phyloP scores from a whole-genome alignment of 2,888 invertebrate genomes.

The Callyntrura sp. region DNA sequence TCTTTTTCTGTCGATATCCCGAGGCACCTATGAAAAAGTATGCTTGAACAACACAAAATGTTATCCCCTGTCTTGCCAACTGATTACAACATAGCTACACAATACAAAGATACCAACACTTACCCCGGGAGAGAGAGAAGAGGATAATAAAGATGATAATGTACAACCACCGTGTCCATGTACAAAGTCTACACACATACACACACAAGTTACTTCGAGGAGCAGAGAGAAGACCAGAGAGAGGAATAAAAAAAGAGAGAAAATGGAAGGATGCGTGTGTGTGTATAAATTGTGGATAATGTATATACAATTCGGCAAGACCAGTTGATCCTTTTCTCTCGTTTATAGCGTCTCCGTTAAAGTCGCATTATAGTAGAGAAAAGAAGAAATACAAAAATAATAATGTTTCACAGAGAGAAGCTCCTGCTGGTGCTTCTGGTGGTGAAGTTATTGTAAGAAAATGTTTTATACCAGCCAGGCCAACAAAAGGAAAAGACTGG shows the following conservation, averaged over 20 bases:
- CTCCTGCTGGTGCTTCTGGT: conserved; percentile 75
- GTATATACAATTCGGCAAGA: conserved; percentile 71
- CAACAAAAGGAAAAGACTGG: conserved; percentile 62
- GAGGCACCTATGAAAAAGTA: conserved; percentile 69
- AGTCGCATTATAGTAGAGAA: conserved; percentile 20
- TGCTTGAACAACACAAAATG: conserved; percentile 61
- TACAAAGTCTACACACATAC: not conserved
- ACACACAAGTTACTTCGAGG: conserved; percentile 10
- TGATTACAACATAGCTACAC: conserved; percentile 34
- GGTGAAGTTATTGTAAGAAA: conserved; percentile 64
- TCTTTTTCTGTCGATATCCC: conserved; percentile 69
- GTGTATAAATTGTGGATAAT: conserved; percentile 65
- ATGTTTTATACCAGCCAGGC: conserved; percentile 62
- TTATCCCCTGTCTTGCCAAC: conserved; percentile 56
- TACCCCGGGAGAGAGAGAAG: not conserved
- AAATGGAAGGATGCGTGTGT: conserved; percentile 53
- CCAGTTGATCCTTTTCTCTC: conserved; percentile 71
- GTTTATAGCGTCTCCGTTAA: not conserved
- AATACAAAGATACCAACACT: conserved; percentile 38
- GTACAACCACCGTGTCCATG: conserved; percentile 23
- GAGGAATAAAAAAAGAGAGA: conserved; percentile 5
- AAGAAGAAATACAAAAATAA: not conserved
- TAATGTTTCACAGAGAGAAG: conserved; percentile 33
- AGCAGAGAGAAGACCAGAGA: not conserved
- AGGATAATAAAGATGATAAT: conserved; percentile 58